Percentiles rank a stretch among this genome's conserved stretches.
phyloP scores from a whole-genome alignment of 2,888 invertebrate genomes.

The Mesorhabditis belari region DNA sequence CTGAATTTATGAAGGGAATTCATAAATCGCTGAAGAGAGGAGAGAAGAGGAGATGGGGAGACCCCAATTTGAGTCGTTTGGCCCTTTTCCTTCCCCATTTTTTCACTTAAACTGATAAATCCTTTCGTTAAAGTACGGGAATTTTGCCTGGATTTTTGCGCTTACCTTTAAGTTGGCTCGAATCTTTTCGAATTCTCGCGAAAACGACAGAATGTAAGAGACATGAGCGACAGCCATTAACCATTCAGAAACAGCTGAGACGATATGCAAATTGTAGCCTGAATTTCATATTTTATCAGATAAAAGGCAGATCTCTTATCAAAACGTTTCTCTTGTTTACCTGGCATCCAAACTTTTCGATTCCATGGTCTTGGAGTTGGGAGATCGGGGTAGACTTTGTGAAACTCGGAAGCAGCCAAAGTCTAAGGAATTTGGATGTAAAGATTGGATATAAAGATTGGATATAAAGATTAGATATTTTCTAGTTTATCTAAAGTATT shows the following conservation, averaged over 20 bases:
- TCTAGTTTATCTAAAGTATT: neutral
- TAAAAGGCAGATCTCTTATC: too few species aligned
- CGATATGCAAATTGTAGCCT: conserved; percentile 66
- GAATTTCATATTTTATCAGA: neutral
- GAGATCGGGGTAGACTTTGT: conserved; percentile 36
- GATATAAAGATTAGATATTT: too few species aligned
- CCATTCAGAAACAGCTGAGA: conserved; percentile 67
- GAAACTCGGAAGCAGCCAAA: conserved; percentile 33
- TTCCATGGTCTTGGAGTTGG: conserved; percentile 50
- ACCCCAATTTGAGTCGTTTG: too few species aligned
- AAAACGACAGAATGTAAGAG: conserved; percentile 64
- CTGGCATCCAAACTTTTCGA: conserved; percentile 33
- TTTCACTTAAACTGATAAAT: too few species aligned
- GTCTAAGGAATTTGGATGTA: too few species aligned
- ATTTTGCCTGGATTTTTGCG: too few species aligned
- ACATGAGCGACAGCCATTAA: conserved; percentile 63
- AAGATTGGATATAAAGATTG: too few species aligned
- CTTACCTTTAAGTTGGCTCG: conserved; percentile 51
- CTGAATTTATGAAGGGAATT: too few species aligned
- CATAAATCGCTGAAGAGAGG: too few species aligned
- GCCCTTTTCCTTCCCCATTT: too few species aligned
- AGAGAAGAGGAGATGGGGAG: too few species aligned
- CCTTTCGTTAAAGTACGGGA: too few species aligned
- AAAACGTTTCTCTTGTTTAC: conserved; percentile 12
- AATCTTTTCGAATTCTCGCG: conserved; percentile 64